These are phyloP conservation scores for Drepana falcataria DNA, from an alignment of 2,888 invertebrate genomes.

Conservation along the genomic window DNA sequence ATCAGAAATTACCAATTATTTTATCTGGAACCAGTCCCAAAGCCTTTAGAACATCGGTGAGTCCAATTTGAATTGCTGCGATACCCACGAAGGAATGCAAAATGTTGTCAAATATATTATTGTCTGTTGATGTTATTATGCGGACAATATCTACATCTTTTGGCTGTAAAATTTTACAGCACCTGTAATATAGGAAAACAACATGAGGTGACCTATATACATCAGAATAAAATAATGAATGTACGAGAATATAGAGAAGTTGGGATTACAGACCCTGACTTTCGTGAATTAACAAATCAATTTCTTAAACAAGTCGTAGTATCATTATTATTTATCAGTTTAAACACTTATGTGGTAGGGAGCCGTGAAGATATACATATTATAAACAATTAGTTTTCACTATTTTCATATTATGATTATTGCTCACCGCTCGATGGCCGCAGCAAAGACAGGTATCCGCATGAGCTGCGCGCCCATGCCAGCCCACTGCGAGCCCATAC, in stretches of 20 bases:
- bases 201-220: too few species aligned
- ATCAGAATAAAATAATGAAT: too few species aligned
- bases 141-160: slow-evolving; percentile 82
- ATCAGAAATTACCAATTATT: slow-evolving; percentile 83
- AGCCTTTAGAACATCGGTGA: slow-evolving; percentile 60
- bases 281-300: too few species aligned
- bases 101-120: slow-evolving; percentile 74
- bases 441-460: slow-evolving; percentile 79
- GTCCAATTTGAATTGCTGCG: slow-evolving; percentile 83
- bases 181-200: slow-evolving; percentile 52
- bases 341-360: too few species aligned
- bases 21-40: slow-evolving; percentile 85
- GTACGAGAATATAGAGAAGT: too few species aligned
- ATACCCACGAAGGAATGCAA: slow-evolving; percentile 85
- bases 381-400: too few species aligned
- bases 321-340: too few species aligned
- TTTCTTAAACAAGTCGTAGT: too few species aligned
- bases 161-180: slow-evolving; percentile 75
- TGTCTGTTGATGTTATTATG: slow-evolving; percentile 80
- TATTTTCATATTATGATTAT: too few species aligned
- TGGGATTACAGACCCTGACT: too few species aligned
- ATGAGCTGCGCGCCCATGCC: slow-evolving; percentile 82
- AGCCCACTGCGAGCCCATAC: slow-evolving; percentile 85
- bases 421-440: slow-evolving; percentile 67
- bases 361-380: too few species aligned